Evolutionary conservation across 2,113 vertebrate species (phyloP).

Genomic region (Columba livia): DNA sequence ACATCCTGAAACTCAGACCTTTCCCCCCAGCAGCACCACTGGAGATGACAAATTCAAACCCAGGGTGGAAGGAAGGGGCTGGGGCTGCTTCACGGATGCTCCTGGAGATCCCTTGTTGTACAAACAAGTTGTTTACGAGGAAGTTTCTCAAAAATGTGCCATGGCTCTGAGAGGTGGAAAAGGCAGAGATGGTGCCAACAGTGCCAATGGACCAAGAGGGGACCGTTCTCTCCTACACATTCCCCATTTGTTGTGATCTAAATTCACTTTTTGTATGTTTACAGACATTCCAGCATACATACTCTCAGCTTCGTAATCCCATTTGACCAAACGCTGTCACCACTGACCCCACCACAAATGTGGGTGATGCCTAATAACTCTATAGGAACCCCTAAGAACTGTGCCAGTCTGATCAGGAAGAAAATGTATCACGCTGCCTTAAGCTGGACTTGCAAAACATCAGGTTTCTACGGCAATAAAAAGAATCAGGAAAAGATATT

Average conservation of each 20-base stretch:
- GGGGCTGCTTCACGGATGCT: background rate
- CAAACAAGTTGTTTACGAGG: background rate
- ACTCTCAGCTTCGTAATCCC: background rate
- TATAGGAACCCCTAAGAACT: background rate
- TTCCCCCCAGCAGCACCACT: background rate
- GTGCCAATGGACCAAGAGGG: background rate
- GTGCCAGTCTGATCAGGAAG: background rate
- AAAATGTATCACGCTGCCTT: background rate
- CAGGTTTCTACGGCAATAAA: accelerated
- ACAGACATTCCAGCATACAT: background rate
- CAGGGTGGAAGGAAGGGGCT: background rate
- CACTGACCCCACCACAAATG: accelerated
- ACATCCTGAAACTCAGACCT: background rate
- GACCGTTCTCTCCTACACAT: accelerated
- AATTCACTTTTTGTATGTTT: background rate
- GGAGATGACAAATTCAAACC: accelerated
- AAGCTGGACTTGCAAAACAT: background rate
- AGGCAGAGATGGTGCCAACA: background rate
- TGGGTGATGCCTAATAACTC: background rate
- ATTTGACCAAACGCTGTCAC: background rate
- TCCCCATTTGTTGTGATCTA: background rate
- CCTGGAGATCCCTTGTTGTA: background rate
- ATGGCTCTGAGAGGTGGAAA: background rate
- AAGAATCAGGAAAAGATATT: background rate
- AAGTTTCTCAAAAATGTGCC: background rate